phyloP scores from a whole-genome alignment of 2,888 invertebrate genomes.

The Microctonus brassicae region DNA sequence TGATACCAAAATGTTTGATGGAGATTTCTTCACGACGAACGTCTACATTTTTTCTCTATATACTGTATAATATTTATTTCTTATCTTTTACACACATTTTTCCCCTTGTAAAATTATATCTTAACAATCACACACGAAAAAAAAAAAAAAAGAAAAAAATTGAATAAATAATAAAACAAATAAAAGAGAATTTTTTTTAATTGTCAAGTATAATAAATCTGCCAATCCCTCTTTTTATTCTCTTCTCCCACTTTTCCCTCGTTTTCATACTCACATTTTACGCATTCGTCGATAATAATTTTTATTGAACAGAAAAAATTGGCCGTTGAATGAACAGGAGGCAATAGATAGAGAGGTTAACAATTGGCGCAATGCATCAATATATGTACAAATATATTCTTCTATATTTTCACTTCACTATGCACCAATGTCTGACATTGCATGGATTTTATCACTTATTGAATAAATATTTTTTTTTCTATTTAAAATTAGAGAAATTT shows the following conservation, averaged over 20 bases:
- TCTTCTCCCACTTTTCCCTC: background rate
- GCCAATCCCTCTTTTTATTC: background rate
- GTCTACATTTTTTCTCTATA: conserved; percentile 32
- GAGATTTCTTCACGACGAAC: conserved; percentile 45
- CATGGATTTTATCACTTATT: background rate
- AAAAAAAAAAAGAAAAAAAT: conserved; percentile 19
- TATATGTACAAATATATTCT: background rate
- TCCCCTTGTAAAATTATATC: background rate
- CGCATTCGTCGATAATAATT: conserved; percentile 35
- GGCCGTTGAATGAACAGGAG: conserved; percentile 30
- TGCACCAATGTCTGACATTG: background rate
- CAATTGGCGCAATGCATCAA: background rate
- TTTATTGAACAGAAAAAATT: conserved; percentile 28
- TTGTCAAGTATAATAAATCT: background rate
- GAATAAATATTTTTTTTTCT: background rate
- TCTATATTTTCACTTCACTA: background rate
- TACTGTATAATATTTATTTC: background rate
- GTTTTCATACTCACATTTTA: conserved; percentile 1
- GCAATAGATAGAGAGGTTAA: background rate
- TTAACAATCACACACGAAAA: background rate
- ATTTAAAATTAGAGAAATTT: background rate
- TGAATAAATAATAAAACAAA: no score
- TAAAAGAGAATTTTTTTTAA: no score
- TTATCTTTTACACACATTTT: conserved; percentile 14
- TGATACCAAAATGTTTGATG: conserved; percentile 40